A percentile compares a stretch with the other conserved stretches of the same genome.
Conservation (phyloP, 2,797 vertebrate species). For the Manis pentadactyla region DNA sequence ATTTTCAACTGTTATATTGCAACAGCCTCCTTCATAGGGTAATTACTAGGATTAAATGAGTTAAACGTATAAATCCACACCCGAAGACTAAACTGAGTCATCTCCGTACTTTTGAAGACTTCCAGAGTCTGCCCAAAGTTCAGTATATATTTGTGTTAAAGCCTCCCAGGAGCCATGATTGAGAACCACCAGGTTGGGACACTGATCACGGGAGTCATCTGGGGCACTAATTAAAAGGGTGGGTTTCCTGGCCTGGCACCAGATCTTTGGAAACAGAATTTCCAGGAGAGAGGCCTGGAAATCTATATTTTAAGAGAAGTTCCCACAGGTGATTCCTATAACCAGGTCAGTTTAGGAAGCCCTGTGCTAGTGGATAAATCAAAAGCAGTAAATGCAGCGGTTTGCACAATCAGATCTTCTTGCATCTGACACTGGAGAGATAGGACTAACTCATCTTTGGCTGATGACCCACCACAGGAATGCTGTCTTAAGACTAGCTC, state of each 20-base stretch:
- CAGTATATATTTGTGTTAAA: background rate
- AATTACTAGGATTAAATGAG: constrained; percentile 13
- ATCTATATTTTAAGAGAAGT: constrained; percentile 61
- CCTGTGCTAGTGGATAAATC: background rate
- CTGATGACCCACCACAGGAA: background rate
- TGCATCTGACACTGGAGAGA: background rate
- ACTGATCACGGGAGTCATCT: background rate
- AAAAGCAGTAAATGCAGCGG: constrained; percentile 8
- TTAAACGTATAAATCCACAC: background rate
- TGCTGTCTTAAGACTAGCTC: background rate
- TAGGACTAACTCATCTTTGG: background rate
- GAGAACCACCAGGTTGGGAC: background rate
- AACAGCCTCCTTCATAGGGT: background rate
- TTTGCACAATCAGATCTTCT: constrained; percentile 31
- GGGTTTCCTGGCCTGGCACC: constrained; percentile 10
- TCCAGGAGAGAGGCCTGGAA: constrained; percentile 56
- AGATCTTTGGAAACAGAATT: constrained; percentile 64
- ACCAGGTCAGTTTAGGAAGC: constrained; percentile 16
- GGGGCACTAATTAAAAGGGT: constrained; percentile 17
- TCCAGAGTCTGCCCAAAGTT: background rate
- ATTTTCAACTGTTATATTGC: background rate
- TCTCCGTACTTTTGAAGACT: background rate
- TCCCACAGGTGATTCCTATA: constrained; percentile 30
- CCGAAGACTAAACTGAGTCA: background rate
- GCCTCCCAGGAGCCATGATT: background rate